Evolutionary conservation across 2,113 vertebrate species (phyloP).

Genomic region (Oreotrochilus melanogaster): DNA sequence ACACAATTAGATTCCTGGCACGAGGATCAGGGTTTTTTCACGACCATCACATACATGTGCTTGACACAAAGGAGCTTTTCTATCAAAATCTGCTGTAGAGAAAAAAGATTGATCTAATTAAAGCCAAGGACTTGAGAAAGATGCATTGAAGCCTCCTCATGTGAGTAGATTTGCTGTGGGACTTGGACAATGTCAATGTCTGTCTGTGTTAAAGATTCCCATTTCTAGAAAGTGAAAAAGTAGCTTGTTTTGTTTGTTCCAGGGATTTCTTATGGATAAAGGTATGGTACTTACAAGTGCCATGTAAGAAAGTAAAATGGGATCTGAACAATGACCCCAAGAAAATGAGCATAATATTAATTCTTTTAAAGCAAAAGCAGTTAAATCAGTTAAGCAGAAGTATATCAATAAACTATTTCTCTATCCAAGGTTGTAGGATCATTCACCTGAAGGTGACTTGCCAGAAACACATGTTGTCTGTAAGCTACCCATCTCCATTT

Average conservation of each 20-base stretch:
- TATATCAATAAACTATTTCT: constrained; percentile 8
- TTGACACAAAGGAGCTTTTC: not conserved
- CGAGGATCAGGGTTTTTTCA: not conserved
- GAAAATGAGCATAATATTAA: not conserved
- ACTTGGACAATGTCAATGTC: not conserved
- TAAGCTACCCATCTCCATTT: not conserved
- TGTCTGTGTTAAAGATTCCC: not conserved
- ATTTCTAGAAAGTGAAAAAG: not conserved
- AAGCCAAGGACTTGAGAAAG: not conserved
- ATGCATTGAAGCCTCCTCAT: not conserved
- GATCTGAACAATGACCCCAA: constrained; percentile 7
- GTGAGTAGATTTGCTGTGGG: not conserved
- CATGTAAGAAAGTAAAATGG: not conserved
- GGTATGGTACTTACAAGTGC: not conserved
- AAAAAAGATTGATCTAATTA: not conserved
- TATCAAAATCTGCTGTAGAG: not conserved
- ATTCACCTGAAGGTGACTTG: constrained; percentile 46
- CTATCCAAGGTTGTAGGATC: not conserved
- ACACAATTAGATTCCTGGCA: not conserved
- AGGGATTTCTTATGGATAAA: constrained; percentile 16
- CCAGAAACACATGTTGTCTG: not conserved
- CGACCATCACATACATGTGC: not conserved
- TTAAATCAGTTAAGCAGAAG: constrained; percentile 50
- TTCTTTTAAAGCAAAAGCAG: constrained; percentile 24
- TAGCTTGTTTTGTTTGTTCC: not conserved